Percentiles rank a stretch among this genome's conserved stretches.
phyloP scores from a whole-genome alignment of 2,797 vertebrate genomes.

The Eptatretus atami region DNA sequence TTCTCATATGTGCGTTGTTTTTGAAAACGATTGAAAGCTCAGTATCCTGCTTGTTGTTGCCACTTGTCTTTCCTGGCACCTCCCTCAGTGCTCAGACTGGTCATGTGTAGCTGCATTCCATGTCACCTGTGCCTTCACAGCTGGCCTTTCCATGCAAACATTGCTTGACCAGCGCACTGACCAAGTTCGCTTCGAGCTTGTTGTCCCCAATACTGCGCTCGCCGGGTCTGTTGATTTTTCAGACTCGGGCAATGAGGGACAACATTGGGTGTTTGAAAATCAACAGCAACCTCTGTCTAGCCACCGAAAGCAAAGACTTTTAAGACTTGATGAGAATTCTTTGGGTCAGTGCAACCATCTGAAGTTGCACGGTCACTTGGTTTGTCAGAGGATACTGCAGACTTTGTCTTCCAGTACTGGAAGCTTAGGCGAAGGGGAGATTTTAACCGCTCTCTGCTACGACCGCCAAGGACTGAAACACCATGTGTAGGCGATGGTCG shows the following conservation, averaged over 20 bases:
- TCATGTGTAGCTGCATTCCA: neutral
- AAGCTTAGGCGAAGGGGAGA: constrained; percentile 72
- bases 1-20: neutral
- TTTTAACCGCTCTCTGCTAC: constrained; percentile 51
- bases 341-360: constrained; percentile 43
- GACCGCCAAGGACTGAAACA: constrained; percentile 13
- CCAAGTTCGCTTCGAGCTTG: neutral
- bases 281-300: no score
- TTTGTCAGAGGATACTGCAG: constrained; percentile 32
- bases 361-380: constrained; percentile 48
- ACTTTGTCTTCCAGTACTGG: constrained; percentile 92
- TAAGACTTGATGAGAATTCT: constrained; percentile 80
- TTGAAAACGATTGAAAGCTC: neutral
- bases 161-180: constrained; percentile 3
- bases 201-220: constrained; percentile 1
- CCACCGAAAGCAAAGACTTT: constrained; percentile 63
- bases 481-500: neutral
- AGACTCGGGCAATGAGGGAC: no score
- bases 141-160: constrained; percentile 1
- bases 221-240: neutral
- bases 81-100: neutral
- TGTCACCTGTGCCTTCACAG: constrained; percentile 2
- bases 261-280: no score
- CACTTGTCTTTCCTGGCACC: neutral
- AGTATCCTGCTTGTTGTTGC: neutral